A percentile compares a stretch with the other conserved stretches of the same genome.
Evolutionary conservation across 1,140 invertebrate genomes (phyloP).

Genomic region (Aphis gossypii): DNA sequence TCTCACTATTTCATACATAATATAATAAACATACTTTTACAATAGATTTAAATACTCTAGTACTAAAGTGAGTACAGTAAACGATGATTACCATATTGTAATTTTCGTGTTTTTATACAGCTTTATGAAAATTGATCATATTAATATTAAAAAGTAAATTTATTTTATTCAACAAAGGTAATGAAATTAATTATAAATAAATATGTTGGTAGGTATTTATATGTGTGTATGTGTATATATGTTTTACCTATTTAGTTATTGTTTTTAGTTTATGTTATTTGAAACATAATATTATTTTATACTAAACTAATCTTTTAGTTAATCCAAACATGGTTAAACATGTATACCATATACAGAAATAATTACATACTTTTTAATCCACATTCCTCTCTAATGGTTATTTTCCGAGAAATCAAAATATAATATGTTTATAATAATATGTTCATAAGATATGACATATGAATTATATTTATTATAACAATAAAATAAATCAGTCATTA

Average conservation of each 20-base stretch:
- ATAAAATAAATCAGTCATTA: neutral
- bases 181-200: neutral
- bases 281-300: constrained; percentile 6
- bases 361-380: neutral
- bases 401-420: neutral
- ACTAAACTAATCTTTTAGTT: neutral
- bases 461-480: neutral
- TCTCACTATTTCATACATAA: neutral
- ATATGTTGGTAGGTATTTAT: neutral
- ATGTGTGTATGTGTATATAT: neutral
- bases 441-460: neutral
- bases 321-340: neutral
- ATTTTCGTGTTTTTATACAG: neutral
- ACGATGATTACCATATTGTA: neutral
- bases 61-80: neutral
- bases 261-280: neutral
- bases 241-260: neutral
- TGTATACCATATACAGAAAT: neutral
- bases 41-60: neutral
- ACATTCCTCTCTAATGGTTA: neutral
- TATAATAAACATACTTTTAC: neutral
- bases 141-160: neutral
- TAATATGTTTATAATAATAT: no score
- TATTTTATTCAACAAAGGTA: neutral
- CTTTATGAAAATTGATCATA: neutral